Evolutionary conservation across 2,888 invertebrate species (phyloP), one percentile per base, ranked within the genome.

Genomic region (Stenurella melanura): DNA sequence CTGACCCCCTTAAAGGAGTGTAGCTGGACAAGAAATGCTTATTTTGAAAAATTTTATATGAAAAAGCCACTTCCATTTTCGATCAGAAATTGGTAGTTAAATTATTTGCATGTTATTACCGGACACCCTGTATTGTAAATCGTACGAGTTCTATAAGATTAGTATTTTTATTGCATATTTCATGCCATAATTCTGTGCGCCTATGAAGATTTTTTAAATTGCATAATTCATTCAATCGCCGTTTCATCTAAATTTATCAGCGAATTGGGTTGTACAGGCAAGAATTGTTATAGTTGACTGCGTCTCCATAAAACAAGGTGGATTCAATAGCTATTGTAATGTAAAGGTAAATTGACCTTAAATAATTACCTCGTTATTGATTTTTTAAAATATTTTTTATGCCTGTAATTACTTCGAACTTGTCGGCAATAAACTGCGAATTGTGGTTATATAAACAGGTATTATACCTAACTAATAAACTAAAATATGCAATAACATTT

Each of bases 331-430:
- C 57, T 18, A 11, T 57, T 57, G 17, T 57, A 57, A 10, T 57
- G 19, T 57, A 57, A 57, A 57, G 7, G 18, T 57, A 57, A 57
- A 57, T 19, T 18, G 57, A 57, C 57, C 57, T 19, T 57, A 57
- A 57, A 57, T 57, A 19, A 57, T 57, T 15, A 17, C 15, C 54
- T 56, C 17, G 54, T 56, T 56, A 57, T 19, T 19, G 19, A 18
- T 57, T 57, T 57, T 57, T 57, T 57, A 15, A 15, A 15, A 57
- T 19, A 18, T 3, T 18, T 57, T 19, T 57, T 57, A 17, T 57
- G 4, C 18, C 9, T 57, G 11, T 56, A 7, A 7, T 11, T 11
- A 38, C 38, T 1, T 38, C 38, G 11, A 38, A 38, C 38, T 38
- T 38, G 11, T 38, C 4, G 15, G 15, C 15, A 7, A 11, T 15